Conservation (phyloP, 2,797 vertebrate species). For the Platyrinchus mystaceus region DNA sequence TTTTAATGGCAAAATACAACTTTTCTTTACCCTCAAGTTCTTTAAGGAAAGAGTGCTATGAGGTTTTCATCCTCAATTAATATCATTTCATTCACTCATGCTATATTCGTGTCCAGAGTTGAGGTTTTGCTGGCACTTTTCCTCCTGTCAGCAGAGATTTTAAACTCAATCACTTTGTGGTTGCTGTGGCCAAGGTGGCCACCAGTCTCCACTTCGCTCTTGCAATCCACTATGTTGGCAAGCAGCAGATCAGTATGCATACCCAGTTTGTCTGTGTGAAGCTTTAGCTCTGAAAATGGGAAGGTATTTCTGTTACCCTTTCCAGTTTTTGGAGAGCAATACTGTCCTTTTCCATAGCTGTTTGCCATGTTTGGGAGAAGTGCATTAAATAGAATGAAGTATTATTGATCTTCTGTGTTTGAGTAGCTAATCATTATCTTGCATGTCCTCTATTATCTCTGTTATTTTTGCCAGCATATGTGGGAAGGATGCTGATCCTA, state of each 20-base stretch:
- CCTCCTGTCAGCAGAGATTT: background rate
- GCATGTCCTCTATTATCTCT: background rate
- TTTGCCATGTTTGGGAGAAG: background rate
- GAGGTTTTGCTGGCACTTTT: background rate
- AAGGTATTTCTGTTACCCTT: background rate
- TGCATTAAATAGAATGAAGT: background rate
- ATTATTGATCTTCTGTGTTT: background rate
- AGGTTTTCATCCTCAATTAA: background rate
- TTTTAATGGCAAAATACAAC: background rate
- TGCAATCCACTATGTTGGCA: background rate
- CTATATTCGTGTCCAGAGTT: background rate
- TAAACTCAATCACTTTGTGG: background rate
- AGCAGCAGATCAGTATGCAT: background rate
- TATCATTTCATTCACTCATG: background rate
- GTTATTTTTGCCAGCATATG: background rate
- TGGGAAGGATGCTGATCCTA: background rate
- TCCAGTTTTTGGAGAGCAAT: background rate
- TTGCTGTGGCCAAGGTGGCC: background rate
- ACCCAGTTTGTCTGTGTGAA: fast-evolving
- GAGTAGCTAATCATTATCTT: background rate
- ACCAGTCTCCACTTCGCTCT: background rate
- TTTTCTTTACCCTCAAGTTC: background rate
- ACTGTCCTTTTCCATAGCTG: background rate
- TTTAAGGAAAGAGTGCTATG: background rate
- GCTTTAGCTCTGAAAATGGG: background rate